Base-by-base conservation (phyloP, 1,140 invertebrate species). In the Bombus huntii region DNA sequence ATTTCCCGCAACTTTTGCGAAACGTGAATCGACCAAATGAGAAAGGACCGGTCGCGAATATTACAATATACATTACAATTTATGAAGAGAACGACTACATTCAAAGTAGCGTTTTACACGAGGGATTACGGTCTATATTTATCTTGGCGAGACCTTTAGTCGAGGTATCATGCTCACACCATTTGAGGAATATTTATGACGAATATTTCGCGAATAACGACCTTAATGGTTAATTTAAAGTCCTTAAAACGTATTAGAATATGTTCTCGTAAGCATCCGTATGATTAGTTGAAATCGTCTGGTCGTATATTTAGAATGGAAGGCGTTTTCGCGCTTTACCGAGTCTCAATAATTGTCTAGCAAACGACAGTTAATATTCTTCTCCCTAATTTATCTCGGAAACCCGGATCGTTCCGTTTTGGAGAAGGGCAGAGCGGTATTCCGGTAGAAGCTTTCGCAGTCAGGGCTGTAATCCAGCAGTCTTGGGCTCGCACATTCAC, bases 401-500 rank as follows among this genome's bases (percentile, higher is more conserved):
- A 75, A 68, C 28, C 47, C 25, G 57, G 62, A 59, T 65, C 86
- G 82, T 83, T 76, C n/a, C 66, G 68, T 71, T 72, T 80, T 73
- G 34, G 84, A 47, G 37, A 31, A 83, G 31, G 66, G 77, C 39
- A 59, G 25, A 62, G 44, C 15, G 57, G 59, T 62, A 75, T 89
- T 83, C 44, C 39, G 13, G 44, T 37, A 62, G 84, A 85, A 81
- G 81, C 37, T 83, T 68, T 74, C 66, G 71, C 71, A 86, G 78
- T 71, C 62, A 74, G 74, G 71, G 84, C 87, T 77, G 70, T 91
- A 90, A 91, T 91, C 89, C 83, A 82, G 44, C 87, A 85, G 83
- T 72, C 65, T 81, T 84, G 81, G 84, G 65, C 57, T 70, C 78
- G 79, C 89, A 84, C 76, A 88, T 90, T 90, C 87, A 77, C 87